Evolutionary conservation across 2,797 vertebrate genomes (phyloP).

Genomic region (Bufotes viridis): DNA sequence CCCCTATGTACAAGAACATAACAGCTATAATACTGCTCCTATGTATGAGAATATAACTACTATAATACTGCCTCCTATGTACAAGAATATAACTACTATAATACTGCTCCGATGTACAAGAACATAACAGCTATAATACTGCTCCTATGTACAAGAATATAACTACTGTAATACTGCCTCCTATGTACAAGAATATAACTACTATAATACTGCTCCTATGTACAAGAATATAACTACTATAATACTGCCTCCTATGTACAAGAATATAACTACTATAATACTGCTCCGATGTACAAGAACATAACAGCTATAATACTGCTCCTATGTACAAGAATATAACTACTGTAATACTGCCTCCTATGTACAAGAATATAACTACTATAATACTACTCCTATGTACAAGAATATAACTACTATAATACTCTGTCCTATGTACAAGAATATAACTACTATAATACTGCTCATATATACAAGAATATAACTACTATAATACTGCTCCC

Average conservation of each 20-base stretch:
- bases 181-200: not conserved
- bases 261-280: constrained; percentile 1
- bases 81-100: too few species aligned
- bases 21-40: too few species aligned
- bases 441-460: not conserved
- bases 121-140: too few species aligned
- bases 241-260: not conserved
- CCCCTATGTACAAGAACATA: too few species aligned
- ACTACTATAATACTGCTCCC: not conserved
- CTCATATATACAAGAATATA: not conserved
- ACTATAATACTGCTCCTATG: not conserved
- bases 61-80: too few species aligned
- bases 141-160: not conserved
- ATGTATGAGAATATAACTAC: too few species aligned
- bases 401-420: not conserved
- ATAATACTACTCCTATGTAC: not conserved
- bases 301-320: too few species aligned
- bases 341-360: not conserved
- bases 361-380: not conserved
- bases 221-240: not conserved
- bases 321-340: not conserved
- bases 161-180: not conserved
- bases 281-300: not conserved
- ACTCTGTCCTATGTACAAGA: not conserved
- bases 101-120: too few species aligned